Percentiles rank a stretch among this genome's conserved stretches.
phyloP scores from a whole-genome alignment of 2,113 vertebrate species.

The Atherinomorus stipes region DNA sequence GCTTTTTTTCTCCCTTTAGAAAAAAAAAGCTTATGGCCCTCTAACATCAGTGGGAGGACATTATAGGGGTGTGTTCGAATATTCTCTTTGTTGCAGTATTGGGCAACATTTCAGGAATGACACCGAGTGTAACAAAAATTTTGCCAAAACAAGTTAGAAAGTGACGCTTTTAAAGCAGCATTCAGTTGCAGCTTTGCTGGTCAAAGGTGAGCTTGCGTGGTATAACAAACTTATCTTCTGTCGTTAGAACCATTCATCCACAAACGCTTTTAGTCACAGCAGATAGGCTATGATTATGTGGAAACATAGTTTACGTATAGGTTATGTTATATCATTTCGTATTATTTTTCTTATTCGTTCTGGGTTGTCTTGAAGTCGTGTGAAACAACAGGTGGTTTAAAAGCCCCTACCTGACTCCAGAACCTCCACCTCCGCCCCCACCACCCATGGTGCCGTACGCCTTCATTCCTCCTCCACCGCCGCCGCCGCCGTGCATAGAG shows the following conservation, averaged over 20 bases:
- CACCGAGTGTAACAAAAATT: not conserved
- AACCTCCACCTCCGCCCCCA: not conserved
- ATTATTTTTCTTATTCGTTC: not conserved
- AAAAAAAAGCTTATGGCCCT: not conserved
- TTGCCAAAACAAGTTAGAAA: not conserved
- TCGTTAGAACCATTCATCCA: not conserved
- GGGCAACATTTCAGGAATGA: conserved; percentile 8
- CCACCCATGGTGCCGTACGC: not conserved
- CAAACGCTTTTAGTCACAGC: not conserved
- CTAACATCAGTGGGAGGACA: conserved; percentile 18
- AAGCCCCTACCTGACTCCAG: conserved; percentile 43
- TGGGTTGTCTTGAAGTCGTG: not conserved
- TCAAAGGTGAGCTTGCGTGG: not conserved
- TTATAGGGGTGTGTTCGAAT: conserved; percentile 14
- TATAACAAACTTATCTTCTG: not conserved
- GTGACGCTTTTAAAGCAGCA: not conserved
- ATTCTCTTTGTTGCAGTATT: not conserved
- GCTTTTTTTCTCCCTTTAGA: no score
- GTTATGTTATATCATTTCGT: not conserved
- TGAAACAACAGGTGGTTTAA: conserved; percentile 46
- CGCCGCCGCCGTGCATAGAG: conserved; percentile 64
- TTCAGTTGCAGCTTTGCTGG: not conserved
- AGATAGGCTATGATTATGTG: not conserved
- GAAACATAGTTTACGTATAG: not conserved
- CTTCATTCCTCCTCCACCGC: not conserved